A percentile compares a stretch with the other conserved stretches of the same genome.
These are phyloP conservation scores for Aphis craccivora DNA, from an alignment of 1,140 invertebrate genomes.

Conservation along the genomic window DNA sequence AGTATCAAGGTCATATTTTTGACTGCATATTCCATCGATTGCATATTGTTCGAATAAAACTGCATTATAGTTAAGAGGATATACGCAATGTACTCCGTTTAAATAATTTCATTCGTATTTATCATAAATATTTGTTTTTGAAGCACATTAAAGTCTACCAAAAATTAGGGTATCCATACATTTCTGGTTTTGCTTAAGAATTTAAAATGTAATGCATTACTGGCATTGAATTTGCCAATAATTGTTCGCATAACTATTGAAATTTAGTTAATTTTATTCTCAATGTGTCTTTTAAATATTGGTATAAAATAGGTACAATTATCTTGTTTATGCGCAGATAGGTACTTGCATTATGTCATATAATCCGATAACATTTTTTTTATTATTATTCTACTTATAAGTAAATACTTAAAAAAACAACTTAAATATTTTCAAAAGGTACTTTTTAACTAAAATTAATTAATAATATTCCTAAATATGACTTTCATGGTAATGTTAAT, in stretches of 20 bases:
- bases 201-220: neutral
- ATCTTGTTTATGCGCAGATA: too few relatives aligned
- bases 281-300: neutral
- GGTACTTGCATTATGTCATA: too few relatives aligned
- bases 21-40: neutral
- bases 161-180: neutral
- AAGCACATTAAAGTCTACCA: neutral
- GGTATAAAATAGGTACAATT: neutral
- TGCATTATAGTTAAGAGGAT: neutral
- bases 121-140: neutral
- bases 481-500: neutral
- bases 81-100: neutral
- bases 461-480: neutral
- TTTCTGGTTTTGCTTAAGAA: neutral
- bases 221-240: neutral
- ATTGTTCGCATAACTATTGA: neutral
- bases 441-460: neutral
- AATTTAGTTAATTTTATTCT: neutral
- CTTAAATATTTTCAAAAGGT: neutral
- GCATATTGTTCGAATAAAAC: neutral
- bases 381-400: neutral
- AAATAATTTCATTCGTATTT: neutral
- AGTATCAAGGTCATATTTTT: neutral
- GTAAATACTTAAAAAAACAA: neutral
- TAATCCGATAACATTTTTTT: neutral